Conservation (phyloP, 2,113 vertebrate genomes). For the Antigone vipio region DNA sequence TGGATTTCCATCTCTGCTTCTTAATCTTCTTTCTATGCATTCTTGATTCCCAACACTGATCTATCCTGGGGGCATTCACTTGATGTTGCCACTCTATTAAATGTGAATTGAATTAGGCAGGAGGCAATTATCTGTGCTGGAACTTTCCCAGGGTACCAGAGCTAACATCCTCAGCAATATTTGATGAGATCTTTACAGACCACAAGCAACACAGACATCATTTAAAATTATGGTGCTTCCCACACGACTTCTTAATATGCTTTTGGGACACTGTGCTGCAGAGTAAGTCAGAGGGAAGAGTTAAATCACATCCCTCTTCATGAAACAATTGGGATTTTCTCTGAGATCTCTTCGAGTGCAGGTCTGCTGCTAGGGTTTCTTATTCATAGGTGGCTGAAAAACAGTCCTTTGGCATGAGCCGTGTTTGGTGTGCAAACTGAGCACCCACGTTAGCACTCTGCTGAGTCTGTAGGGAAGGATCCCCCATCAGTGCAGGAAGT, state of each 20-base stretch:
- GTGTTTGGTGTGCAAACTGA: neutral
- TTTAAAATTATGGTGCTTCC: neutral
- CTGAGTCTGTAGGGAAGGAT: neutral
- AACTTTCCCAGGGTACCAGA: constrained; percentile 49
- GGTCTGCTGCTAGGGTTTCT: neutral
- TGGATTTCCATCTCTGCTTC: neutral
- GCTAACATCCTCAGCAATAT: constrained; percentile 9
- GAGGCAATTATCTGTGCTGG: constrained; percentile 36
- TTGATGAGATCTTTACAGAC: constrained; percentile 4
- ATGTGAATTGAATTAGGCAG: constrained; percentile 19
- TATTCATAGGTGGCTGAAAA: neutral
- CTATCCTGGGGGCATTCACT: neutral
- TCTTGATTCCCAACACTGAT: constrained; percentile 1
- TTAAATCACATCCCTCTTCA: neutral
- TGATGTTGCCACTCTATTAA: constrained; percentile 5
- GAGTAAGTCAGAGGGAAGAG: neutral
- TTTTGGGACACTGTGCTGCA: neutral
- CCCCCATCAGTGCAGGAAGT: neutral
- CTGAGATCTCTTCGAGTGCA: neutral
- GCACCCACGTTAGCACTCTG: fast-evolving
- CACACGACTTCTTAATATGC: neutral
- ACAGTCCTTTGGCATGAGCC: neutral
- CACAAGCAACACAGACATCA: neutral
- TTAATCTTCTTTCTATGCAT: neutral
- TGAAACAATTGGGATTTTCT: neutral